Evolutionary conservation across 2,797 vertebrate species (phyloP), one percentile per base, ranked within the genome.

Genomic region (Helarctos malayanus): DNA sequence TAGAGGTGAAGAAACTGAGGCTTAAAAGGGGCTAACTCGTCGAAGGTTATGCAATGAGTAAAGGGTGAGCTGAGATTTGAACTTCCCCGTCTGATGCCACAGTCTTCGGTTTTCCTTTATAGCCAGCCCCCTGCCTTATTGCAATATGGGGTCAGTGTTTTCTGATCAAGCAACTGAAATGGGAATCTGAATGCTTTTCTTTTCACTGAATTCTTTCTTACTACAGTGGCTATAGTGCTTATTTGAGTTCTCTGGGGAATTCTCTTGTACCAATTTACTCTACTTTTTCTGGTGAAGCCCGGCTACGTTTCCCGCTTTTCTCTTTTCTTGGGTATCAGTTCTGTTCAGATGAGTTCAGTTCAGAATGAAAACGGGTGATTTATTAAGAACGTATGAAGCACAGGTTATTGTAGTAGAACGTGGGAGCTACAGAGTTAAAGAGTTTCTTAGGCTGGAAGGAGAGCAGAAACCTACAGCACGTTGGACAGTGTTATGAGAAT

Each of bases 161-260:
- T 94, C 71, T 91, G 69, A n/a, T 38, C 57, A 38, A 75, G 38
- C 27, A 88, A 19, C 80, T 86, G 35, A 92, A 90, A 87, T 85
- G 69, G 35, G 94, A 94, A 89, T 85, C 49, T 79, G 32, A 82
- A 73, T 95, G 32, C 15, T 59, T 91, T 93, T n/a, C n/a, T 97
- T 75, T 95, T 71, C n/a, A 45, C 27, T 87, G 79, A 96, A 68
- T 94, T 94, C 38, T 92, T 96, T 45, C 47, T 91, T 84, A 78
- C 59, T 52, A 87, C n/a, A 89, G 45, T 71, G 47, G 52, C 35
- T 54, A 38, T 63, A 47, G 63, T 84, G 56, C 68, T 88, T 78
- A 83, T 54, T 71, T 68, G 25, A 65, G 52, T 80, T 92, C 47
- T 83, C 35, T 78, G 78, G 23, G 9, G 63, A 86, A 80, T 94